Conservation (phyloP, 2,888 invertebrate species). For the Bellardia pandia region DNA sequence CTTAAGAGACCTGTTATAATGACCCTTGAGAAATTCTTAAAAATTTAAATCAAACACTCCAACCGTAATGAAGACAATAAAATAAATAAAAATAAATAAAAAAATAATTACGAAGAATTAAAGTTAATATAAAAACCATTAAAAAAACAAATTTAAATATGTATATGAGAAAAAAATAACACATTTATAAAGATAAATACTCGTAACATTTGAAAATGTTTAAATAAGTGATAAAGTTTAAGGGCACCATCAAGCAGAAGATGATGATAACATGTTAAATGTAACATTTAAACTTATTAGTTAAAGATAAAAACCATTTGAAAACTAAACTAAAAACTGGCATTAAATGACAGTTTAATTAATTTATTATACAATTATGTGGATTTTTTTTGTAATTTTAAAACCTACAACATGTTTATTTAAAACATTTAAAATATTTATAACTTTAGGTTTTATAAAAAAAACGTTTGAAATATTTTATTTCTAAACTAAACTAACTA, state of each 20-base stretch:
- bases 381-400: background rate
- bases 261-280: slow-evolving; percentile 7
- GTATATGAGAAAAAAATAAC: no score
- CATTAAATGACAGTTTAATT: slow-evolving; percentile 11
- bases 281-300: background rate
- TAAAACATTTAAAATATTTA: slow-evolving; percentile 15
- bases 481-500: no score
- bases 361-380: slow-evolving; percentile 40
- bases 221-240: slow-evolving; percentile 4
- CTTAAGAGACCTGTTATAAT: slow-evolving; percentile 50
- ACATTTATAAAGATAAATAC: background rate
- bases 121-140: slow-evolving; percentile 4
- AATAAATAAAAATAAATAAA: background rate
- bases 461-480: no score
- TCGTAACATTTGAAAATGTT: background rate
- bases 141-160: slow-evolving; percentile 4
- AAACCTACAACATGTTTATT: no score
- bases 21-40: slow-evolving; percentile 50
- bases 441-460: background rate
- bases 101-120: slow-evolving; percentile 21
- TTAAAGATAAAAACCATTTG: slow-evolving; percentile 4
- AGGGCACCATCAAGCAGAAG: background rate
- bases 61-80: background rate
- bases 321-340: background rate
- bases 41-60: slow-evolving; percentile 19